These are phyloP conservation scores for Conus canariensis DNA, from an alignment of 2,888 invertebrate species.

Conservation along the genomic window DNA sequence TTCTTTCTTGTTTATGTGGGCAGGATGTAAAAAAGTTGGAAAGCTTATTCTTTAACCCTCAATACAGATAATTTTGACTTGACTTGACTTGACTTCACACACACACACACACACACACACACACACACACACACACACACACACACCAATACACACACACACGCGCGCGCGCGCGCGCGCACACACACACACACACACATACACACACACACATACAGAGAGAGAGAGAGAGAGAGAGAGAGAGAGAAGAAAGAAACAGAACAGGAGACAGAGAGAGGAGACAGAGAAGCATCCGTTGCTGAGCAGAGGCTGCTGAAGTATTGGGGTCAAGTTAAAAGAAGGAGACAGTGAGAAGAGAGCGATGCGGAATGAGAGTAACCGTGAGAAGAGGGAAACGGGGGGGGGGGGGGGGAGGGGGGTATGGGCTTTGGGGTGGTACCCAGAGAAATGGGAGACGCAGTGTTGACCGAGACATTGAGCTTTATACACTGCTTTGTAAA, in stretches of 20 bases:
- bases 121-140: not conserved
- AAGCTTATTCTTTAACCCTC: too few species aligned
- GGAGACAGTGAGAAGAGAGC: too few species aligned
- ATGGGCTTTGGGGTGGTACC: not conserved
- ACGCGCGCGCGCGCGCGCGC: too few species aligned
- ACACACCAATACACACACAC: not conserved
- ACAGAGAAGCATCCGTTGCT: not conserved
- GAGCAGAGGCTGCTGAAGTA: too few species aligned
- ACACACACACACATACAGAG: not conserved
- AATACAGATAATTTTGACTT: not conserved
- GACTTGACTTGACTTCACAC: not conserved
- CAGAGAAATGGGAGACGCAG: not conserved
- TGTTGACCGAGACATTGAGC: not conserved
- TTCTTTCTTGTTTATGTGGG: too few species aligned
- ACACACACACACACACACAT: not conserved
- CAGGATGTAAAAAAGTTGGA: too few species aligned
- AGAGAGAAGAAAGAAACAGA: not conserved
- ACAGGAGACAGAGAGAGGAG: not conserved
- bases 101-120: not conserved
- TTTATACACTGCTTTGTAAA: too few species aligned
- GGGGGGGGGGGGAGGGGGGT: too few species aligned
- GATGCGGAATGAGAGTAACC: not conserved
- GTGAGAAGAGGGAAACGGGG: not conserved
- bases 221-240: conserved; percentile 12
- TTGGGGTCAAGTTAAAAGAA: too few species aligned